Evolutionary conservation across 2,888 invertebrate species (phyloP).

Genomic region (Amphiduros pacificus): DNA sequence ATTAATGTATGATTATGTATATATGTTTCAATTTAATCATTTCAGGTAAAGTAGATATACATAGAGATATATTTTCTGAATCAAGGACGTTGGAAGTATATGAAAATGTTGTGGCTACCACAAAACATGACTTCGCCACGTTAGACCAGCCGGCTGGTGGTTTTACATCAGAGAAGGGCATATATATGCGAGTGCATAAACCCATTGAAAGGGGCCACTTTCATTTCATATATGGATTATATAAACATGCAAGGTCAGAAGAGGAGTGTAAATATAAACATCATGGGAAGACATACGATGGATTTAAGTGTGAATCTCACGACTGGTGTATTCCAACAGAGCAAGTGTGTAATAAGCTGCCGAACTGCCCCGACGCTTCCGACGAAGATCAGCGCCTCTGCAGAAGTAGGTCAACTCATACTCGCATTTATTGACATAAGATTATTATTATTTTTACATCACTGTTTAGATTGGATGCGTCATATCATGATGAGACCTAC

Average conservation of each 20-base stretch:
- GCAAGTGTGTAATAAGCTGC: slow-evolving; percentile 12
- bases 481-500: no score
- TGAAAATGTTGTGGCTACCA: slow-evolving; percentile 4
- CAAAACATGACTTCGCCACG: background rate
- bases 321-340: slow-evolving; percentile 16
- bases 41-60: background rate
- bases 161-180: slow-evolving; percentile 3
- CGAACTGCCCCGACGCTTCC: slow-evolving; percentile 16
- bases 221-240: slow-evolving; percentile 13
- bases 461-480: no score
- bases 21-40: background rate
- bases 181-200: slow-evolving; percentile 14
- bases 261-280: slow-evolving; percentile 3
- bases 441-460: no score
- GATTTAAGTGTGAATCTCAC: slow-evolving; percentile 4
- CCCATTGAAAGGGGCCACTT: slow-evolving; percentile 12
- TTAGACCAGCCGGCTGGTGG: slow-evolving; percentile 5
- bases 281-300: slow-evolving; percentile 2
- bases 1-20: background rate
- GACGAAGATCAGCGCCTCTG: slow-evolving; percentile 16
- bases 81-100: background rate
- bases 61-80: slow-evolving; percentile 11
- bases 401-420: slow-evolving; percentile 12
- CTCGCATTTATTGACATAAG: no score
- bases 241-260: no score